Evolutionary conservation across 2,113 vertebrate genomes (phyloP), one percentile per base, ranked within the genome.

Genomic region (Meles meles): DNA sequence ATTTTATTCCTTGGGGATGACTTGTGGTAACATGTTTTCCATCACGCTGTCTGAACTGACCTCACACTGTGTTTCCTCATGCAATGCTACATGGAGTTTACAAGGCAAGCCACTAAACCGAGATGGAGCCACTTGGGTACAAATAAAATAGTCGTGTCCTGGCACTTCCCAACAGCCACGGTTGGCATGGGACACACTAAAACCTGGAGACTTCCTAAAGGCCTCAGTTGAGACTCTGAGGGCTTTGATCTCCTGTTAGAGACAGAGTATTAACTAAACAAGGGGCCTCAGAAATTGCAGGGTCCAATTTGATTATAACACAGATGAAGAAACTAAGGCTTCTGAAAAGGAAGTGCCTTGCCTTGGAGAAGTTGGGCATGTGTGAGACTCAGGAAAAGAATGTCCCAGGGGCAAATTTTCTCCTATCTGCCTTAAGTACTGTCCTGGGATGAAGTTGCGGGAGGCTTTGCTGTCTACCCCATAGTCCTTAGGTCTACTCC

Each of bases 1-100:
- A 93, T 85, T 59, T 27, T 31, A 0, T 44, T 95, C 72, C 65
- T 89, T 92, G 23, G 97, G 85, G 80, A 92, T 88, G 86, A 96
- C 90, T 88, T 88, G 63, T 71, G 92, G 83, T n/a, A 81, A 87
- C 15, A 61, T 52, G 57, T 83, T 87, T 89, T 29, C 29, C 74
- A 52, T 57, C 27, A n/a, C 10, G 12, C 52, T 34, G 44, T 88
- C 49, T 81, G 88, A 84, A 90, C 4, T 85, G 88, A 42, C 29
- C 52, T 81, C 49, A 23, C 2, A 55, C 15, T 76, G 82, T 14
- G 42, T 72, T 86, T 95, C 76, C 81, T 80, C 85, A 55, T 31
- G 39, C n/a, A 42, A 11, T 61, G 27, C 39, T 31, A 61, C 37
- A 5, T 5, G n/a, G 77, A 80, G 61, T 61, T 63, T 77, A 76